phyloP scores from a whole-genome alignment of 2,113 vertebrate genomes.

The Austrofundulus limnaeus region DNA sequence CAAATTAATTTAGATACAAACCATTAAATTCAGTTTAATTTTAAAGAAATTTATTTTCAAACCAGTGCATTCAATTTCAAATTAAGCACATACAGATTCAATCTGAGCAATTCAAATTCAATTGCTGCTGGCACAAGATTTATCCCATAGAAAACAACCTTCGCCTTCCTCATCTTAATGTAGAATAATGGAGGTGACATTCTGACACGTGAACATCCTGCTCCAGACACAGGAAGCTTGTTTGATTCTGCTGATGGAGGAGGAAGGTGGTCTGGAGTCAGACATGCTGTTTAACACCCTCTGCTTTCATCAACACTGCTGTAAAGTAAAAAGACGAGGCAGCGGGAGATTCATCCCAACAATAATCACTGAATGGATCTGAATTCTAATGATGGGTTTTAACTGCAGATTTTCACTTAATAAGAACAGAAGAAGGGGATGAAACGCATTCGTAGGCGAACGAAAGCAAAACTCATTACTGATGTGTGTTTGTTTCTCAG shows the following conservation, averaged over 20 bases:
- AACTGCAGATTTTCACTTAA: background rate
- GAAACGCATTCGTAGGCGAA: background rate
- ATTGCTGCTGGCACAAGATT: too few relatives aligned
- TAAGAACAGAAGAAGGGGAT: background rate
- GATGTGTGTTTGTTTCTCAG: background rate
- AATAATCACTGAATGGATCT: background rate
- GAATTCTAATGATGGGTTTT: background rate
- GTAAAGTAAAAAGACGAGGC: conserved; percentile 7
- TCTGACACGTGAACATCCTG: conserved; percentile 11
- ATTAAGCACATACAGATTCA: too few relatives aligned
- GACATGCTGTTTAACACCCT: background rate
- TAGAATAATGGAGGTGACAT: background rate
- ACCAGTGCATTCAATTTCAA: too few relatives aligned
- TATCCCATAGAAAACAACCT: too few relatives aligned
- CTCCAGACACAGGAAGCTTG: conserved; percentile 3
- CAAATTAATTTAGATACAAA: too few relatives aligned
- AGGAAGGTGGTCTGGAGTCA: background rate
- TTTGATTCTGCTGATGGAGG: conserved; percentile 5
- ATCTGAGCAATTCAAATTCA: too few relatives aligned
- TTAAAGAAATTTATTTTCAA: too few relatives aligned
- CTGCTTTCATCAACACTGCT: conserved; percentile 4
- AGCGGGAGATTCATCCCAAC: background rate
- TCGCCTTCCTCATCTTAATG: background rate
- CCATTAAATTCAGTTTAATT: too few relatives aligned
- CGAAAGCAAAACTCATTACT: background rate